Evolutionary conservation across 2,888 invertebrate genomes (phyloP).

Genomic region (Blastobasis lacticolella): DNA sequence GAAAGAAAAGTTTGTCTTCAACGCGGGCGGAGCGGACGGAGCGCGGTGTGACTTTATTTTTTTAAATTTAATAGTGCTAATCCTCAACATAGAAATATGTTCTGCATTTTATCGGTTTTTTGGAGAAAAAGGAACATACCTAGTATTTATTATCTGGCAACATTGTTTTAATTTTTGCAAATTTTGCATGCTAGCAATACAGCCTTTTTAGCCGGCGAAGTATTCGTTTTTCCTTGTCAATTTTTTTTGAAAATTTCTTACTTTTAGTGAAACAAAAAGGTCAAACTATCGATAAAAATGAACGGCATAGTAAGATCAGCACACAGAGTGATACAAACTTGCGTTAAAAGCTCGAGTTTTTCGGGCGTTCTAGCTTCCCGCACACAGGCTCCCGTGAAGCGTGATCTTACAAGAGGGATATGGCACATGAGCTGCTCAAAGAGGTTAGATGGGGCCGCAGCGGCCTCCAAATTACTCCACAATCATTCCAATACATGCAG

Average conservation of each 20-base stretch:
- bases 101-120: not conserved
- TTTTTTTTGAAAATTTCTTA: conserved; percentile 24
- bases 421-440: conserved; percentile 80
- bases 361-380: conserved; percentile 51
- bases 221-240: conserved; percentile 22
- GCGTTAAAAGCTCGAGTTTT: conserved; percentile 48
- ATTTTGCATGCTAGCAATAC: not conserved
- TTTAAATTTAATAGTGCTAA: not conserved
- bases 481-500: conserved; percentile 77
- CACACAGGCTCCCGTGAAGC: conserved; percentile 64
- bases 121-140: too few relatives aligned
- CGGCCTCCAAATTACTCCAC: conserved; percentile 53
- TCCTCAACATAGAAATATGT: too few relatives aligned
- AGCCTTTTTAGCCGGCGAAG: conserved; percentile 13
- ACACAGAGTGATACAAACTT: conserved; percentile 62
- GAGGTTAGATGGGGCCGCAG: conserved; percentile 42
- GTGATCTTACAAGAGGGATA: conserved; percentile 79
- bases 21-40: conserved; percentile 14
- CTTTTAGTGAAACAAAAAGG: conserved; percentile 2
- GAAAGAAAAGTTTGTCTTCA: too few relatives aligned
- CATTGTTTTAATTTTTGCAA: too few relatives aligned
- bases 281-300: conserved; percentile 64
- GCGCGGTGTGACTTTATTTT: not conserved
- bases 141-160: too few relatives aligned
- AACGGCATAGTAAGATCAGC: conserved; percentile 79